A percentile compares a stretch with the other conserved stretches of the same genome.
phyloP scores from a whole-genome alignment of 2,113 vertebrate genomes.

The Saccopteryx bilineata region DNA sequence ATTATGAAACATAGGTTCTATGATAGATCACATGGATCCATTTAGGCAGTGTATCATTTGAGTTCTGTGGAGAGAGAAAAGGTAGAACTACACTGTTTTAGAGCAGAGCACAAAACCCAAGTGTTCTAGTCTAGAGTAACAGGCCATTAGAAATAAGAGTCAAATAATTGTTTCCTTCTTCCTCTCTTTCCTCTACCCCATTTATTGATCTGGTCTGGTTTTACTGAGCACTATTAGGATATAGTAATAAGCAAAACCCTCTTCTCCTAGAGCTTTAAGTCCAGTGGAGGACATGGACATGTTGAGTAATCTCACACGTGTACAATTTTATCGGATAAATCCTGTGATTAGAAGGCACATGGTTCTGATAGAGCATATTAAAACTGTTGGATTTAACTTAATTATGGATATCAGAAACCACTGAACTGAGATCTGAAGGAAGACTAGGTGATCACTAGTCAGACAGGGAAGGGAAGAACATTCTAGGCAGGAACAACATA shows the following conservation, averaged over 20 bases:
- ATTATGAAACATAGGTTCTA: background rate
- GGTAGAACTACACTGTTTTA: background rate
- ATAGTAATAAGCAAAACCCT: background rate
- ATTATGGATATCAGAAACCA: background rate
- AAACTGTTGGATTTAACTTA: background rate
- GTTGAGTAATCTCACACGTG: background rate
- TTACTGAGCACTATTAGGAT: background rate
- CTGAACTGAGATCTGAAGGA: background rate
- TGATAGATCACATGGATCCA: background rate
- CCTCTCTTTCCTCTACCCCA: background rate
- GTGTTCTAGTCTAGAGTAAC: background rate
- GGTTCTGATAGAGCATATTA: background rate
- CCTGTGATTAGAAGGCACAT: background rate
- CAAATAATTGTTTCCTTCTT: background rate
- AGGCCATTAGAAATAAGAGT: background rate
- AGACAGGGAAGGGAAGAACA: background rate
- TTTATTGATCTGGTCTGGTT: background rate
- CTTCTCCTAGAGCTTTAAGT: background rate
- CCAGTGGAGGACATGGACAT: background rate
- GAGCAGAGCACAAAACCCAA: background rate
- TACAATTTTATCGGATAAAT: background rate
- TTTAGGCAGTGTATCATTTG: background rate
- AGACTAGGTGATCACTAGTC: background rate
- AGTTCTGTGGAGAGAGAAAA: background rate
- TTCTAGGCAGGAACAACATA: background rate